Evolutionary conservation across 1,140 invertebrate species (phyloP).

Genomic region (Anastrepha ludens): DNA sequence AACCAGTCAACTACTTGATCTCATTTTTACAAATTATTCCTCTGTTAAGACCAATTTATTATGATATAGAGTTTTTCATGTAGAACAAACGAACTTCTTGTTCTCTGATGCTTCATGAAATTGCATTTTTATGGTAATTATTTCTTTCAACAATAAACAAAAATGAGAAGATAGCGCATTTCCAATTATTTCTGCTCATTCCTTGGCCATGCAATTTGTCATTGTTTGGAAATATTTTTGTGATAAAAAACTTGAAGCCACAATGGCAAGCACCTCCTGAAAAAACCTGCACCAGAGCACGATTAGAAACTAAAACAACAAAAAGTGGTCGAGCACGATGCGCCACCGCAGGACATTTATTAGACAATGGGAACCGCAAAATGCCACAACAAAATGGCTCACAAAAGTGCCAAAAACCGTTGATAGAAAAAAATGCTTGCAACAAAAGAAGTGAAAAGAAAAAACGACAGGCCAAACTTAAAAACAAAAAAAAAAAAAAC

Average conservation of each 20-base stretch:
- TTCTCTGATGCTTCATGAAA: too few relatives aligned
- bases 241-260: not conserved
- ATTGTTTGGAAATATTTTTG: not conserved
- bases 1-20: too few relatives aligned
- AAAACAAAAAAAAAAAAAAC: not conserved
- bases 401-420: not conserved
- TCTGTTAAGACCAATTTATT: too few relatives aligned
- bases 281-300: not conserved
- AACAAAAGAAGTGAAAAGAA: not conserved
- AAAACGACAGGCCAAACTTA: not conserved
- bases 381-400: not conserved
- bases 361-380: slow-evolving; percentile 33
- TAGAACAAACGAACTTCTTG: too few relatives aligned
- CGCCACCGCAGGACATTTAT: slow-evolving; percentile 31
- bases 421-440: not conserved
- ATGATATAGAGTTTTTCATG: too few relatives aligned
- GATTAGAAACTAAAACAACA: not conserved
- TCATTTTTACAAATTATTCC: too few relatives aligned
- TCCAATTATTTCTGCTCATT: not conserved
- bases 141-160: not conserved
- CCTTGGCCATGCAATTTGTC: not conserved
- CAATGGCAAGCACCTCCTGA: too few relatives aligned
- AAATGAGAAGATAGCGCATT: not conserved
- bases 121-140: not conserved
- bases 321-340: not conserved